These are phyloP conservation scores for Anguilla rostrata DNA, from an alignment of 2,113 vertebrate genomes.

Conservation along the genomic window DNA sequence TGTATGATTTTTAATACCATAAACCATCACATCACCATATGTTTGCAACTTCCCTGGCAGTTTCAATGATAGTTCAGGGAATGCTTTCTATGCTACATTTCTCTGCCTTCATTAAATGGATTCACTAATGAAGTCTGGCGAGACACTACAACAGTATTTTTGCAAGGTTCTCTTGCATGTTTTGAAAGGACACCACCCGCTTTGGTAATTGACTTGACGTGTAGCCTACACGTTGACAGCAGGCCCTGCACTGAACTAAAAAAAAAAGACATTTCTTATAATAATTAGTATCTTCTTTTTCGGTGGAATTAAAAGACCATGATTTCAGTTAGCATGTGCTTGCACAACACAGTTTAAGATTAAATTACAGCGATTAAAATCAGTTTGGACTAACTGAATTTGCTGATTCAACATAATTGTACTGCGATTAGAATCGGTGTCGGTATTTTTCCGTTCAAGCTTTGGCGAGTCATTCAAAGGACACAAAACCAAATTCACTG, in stretches of 20 bases:
- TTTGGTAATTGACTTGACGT: not conserved
- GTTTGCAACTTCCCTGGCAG: not conserved
- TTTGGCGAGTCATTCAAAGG: not conserved
- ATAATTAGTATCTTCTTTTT: not conserved
- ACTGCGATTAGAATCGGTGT: not conserved
- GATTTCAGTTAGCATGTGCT: not conserved
- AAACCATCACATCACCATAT: constrained; percentile 7
- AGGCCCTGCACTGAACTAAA: not conserved
- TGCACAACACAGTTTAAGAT: not conserved
- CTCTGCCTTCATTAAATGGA: not conserved
- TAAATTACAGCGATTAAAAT: not conserved
- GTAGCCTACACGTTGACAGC: not conserved
- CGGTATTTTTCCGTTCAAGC: not conserved
- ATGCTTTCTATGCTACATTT: not conserved
- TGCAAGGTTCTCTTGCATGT: constrained; percentile 8
- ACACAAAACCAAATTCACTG: not conserved
- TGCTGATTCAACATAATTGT: not conserved
- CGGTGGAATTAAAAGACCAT: not conserved
- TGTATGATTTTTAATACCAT: not conserved
- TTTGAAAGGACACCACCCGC: not conserved
- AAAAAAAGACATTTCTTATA: not conserved
- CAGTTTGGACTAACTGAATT: not conserved
- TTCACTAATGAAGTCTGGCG: not conserved
- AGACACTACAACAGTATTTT: constrained; percentile 1
- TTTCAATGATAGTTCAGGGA: not conserved